Evolutionary conservation across 2,888 invertebrate genomes (phyloP).

Genomic region (Molanna angustata): DNA sequence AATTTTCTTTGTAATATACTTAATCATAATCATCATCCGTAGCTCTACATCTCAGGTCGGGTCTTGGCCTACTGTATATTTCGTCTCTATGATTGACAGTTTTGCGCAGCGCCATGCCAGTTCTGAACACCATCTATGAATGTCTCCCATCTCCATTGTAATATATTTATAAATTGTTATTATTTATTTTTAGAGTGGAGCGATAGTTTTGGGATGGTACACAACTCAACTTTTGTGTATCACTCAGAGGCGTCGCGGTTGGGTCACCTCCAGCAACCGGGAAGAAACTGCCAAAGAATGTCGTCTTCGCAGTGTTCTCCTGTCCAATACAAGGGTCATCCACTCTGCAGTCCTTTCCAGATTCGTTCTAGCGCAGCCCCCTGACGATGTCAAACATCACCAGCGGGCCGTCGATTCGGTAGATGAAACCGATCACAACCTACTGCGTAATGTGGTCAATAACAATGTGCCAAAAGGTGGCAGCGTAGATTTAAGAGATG

Average conservation of each 20-base stretch:
- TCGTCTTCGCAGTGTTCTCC: constrained; percentile 26
- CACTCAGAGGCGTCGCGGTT: constrained; percentile 35
- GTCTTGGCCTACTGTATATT: no score
- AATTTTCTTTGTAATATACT: no score
- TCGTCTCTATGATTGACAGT: no score
- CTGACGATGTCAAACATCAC: not conserved
- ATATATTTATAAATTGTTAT: not conserved
- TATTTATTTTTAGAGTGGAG: constrained; percentile 53
- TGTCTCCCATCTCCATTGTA: no score
- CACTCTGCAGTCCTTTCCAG: constrained; percentile 36
- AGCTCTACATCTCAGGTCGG: no score
- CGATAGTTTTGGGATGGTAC: constrained; percentile 61
- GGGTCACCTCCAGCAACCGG: constrained; percentile 10
- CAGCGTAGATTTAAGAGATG: constrained; percentile 1
- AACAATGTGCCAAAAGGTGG: not conserved
- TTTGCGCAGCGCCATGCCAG: no score
- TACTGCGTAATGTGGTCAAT: constrained; percentile 5
- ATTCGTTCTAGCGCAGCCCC: constrained; percentile 27
- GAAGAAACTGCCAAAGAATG: constrained; percentile 11
- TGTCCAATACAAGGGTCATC: constrained; percentile 28
- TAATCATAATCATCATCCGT: no score
- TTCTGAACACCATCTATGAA: no score
- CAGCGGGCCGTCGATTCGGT: not conserved
- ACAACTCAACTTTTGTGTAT: constrained; percentile 56
- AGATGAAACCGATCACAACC: constrained; percentile 2